Conservation (phyloP, 2,888 invertebrate genomes). For the Epiblema foenella region DNA sequence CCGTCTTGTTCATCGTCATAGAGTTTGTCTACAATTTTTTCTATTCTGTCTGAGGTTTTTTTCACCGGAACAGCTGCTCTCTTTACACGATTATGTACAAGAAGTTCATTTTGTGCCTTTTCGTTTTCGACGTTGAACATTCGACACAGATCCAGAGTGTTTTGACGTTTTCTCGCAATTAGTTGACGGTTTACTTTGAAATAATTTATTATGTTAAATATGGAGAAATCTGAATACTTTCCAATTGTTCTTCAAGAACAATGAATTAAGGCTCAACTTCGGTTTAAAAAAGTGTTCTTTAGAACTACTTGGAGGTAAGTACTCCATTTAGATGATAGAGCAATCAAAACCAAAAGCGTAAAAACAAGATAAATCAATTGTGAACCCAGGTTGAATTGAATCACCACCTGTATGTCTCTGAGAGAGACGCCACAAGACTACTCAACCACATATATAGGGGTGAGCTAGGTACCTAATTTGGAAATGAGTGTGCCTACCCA, state of each 20-base stretch:
- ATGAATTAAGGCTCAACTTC: too few species aligned
- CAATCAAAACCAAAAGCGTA: not conserved
- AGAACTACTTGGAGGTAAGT: too few species aligned
- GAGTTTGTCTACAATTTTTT: constrained; percentile 69
- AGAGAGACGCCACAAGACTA: not conserved
- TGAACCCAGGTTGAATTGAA: not conserved
- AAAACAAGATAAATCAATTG: not conserved
- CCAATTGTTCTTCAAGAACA: too few species aligned
- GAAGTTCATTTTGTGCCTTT: constrained; percentile 43
- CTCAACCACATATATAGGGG: not conserved
- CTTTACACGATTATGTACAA: constrained; percentile 51
- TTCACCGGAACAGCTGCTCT: constrained; percentile 48
- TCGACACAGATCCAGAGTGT: constrained; percentile 73
- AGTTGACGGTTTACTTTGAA: constrained; percentile 67
- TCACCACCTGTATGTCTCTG: not conserved
- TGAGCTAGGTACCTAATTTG: not conserved
- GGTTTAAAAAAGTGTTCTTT: too few species aligned
- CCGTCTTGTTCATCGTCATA: constrained; percentile 66
- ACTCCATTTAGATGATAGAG: too few species aligned
- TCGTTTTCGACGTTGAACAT: constrained; percentile 67
- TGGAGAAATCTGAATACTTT: too few species aligned
- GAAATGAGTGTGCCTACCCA: too few species aligned
- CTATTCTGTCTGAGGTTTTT: constrained; percentile 59
- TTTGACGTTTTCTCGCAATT: constrained; percentile 69
- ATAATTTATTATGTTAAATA: not conserved